Conservation (phyloP, 2,797 vertebrate genomes). For the Philypnodon macrostomus region DNA sequence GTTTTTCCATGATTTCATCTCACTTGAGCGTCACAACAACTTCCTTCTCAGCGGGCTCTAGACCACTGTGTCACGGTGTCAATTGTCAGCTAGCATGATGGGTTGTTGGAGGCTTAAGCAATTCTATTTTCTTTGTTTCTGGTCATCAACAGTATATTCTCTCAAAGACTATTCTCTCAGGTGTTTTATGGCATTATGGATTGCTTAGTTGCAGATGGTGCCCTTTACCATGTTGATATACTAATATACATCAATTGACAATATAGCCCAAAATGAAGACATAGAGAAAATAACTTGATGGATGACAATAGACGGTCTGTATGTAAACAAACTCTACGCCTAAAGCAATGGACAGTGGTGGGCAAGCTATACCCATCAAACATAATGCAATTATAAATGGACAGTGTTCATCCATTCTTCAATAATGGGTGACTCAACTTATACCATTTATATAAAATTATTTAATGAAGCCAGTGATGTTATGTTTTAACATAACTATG, state of each 20-base stretch:
- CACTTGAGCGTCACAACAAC: constrained; percentile 26
- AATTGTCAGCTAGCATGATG: constrained; percentile 27
- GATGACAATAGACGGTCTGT: neutral
- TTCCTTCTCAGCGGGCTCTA: constrained; percentile 6
- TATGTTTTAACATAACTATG: too few species aligned
- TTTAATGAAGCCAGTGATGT: too few species aligned
- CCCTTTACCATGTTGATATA: too few species aligned
- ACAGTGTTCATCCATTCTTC: too few species aligned
- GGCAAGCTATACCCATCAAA: neutral
- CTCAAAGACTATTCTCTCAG: too few species aligned
- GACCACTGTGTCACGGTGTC: constrained; percentile 11
- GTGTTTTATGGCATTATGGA: too few species aligned
- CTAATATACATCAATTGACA: too few species aligned
- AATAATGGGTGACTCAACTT: too few species aligned
- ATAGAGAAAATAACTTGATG: neutral
- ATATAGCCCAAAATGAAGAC: neutral
- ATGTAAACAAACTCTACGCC: neutral
- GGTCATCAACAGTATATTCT: too few species aligned
- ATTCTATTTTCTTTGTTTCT: too few species aligned
- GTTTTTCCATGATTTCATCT: constrained; percentile 34
- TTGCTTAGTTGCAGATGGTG: too few species aligned
- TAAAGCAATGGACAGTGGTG: neutral
- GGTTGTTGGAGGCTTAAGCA: constrained; percentile 23
- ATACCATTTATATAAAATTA: too few species aligned
- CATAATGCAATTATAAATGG: neutral